A percentile compares a stretch with the other conserved stretches of the same genome.
Evolutionary conservation across 2,797 vertebrate species (phyloP).

Genomic region (Alosa sapidissima): DNA sequence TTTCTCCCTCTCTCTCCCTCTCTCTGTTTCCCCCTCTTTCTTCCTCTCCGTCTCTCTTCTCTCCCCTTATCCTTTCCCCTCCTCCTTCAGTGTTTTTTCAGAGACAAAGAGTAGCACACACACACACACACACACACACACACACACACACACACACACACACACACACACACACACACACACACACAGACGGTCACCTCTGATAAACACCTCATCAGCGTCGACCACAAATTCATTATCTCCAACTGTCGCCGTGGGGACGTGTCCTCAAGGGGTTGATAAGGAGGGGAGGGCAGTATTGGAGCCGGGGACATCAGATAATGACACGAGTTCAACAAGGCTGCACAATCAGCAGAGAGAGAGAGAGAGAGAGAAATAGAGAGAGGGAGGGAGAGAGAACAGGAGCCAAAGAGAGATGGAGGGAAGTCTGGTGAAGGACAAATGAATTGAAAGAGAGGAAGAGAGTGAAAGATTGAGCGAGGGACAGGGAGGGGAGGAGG

Average conservation of each 20-base stretch:
- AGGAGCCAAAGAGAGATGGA: background rate
- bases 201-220: slow-evolving; percentile 15
- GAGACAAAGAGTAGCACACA: background rate
- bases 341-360: slow-evolving; percentile 25
- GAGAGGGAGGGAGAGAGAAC: slow-evolving; percentile 13
- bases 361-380: too few relatives aligned
- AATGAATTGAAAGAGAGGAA: background rate
- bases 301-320: slow-evolving; percentile 25
- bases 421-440: too few relatives aligned
- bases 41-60: background rate
- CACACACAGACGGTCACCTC: background rate
- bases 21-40: too few relatives aligned
- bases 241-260: background rate
- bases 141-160: background rate
- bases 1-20: too few relatives aligned
- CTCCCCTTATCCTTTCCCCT: background rate
- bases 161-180: background rate
- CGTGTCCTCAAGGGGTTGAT: slow-evolving; percentile 8
- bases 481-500: background rate
- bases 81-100: background rate
- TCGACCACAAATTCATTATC: slow-evolving; percentile 11
- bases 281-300: background rate
- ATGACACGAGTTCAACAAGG: slow-evolving; percentile 33
- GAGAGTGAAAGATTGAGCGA: slow-evolving; percentile 24
- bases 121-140: slow-evolving; percentile 10